Conservation (phyloP, 2,113 vertebrate species). For the Pica pica region DNA sequence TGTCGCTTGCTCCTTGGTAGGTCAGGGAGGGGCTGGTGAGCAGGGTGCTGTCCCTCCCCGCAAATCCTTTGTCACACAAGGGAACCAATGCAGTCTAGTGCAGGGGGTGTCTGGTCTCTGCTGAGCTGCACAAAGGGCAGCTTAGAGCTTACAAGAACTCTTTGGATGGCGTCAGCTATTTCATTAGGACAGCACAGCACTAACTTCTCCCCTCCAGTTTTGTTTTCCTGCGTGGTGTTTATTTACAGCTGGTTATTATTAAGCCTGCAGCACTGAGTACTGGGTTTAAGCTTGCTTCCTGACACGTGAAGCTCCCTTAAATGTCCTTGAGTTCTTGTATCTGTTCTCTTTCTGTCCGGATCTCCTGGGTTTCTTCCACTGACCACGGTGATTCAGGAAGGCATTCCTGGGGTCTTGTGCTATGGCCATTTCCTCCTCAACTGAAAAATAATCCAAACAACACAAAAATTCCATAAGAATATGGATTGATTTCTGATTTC, state of each 20-base stretch:
- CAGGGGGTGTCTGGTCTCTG: not conserved
- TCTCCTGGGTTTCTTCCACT: not conserved
- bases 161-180: not conserved
- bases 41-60: not conserved
- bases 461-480: not conserved
- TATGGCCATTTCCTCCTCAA: slow-evolving; percentile 63
- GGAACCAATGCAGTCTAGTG: rapidly evolving
- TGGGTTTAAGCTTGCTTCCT: not conserved
- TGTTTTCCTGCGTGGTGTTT: not conserved
- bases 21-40: not conserved
- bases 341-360: not conserved
- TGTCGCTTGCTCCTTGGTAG: not conserved
- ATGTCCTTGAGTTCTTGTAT: not conserved
- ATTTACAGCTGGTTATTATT: not conserved
- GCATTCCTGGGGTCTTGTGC: not conserved
- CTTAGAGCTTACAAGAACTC: not conserved
- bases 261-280: not conserved
- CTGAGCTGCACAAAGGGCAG: not conserved
- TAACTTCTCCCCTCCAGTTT: not conserved
- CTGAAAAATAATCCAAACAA: slow-evolving; percentile 61
- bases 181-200: not conserved
- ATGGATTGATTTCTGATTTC: not conserved
- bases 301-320: not conserved
- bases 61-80: rapidly evolving
- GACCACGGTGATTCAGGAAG: not conserved